Evolutionary conservation across 1,140 invertebrate species (phyloP), one percentile per base, ranked within the genome.

Genomic region (Neodiprion fabricii): DNA sequence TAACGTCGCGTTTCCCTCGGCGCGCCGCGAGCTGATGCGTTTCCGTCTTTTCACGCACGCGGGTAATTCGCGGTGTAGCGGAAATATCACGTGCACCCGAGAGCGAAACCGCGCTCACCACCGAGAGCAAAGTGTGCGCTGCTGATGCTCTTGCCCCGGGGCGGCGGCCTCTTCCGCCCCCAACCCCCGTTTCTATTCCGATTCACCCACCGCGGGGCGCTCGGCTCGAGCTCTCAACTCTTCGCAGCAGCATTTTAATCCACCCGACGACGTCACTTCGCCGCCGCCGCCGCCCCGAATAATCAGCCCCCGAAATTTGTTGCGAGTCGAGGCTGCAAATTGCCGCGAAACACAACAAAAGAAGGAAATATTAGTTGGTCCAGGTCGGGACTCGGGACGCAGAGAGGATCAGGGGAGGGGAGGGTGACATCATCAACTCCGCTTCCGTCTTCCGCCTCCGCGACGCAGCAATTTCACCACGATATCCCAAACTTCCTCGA

Each of bases 261-360:
- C 53, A 61, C 53, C 53, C 53, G 53, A 61, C 53, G 53, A 61
- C 53, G 53, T 61, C 53, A 61, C 53, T 61, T 17, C 53, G 53
- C n/a, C 53, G 53, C n/a, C 50, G 1, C 50, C 50, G n/a, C 53
- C 53, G 9, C 53, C 53, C 53, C 53, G 53, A 61, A 61, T 61
- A 61, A 61, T 61, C 53, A 61, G 53, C 53, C 53, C 28, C 53
- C 11, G n/a, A 61, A 61, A 61, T 61, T 61, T 17, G 53, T 14
- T 61, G 53, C 53, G 53, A 61, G 53, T 61, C 11, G 53, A 61
- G 53, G 53, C 53, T 61, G 53, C 11, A 61, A 61, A 61, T 61
- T 61, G 53, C 53, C 53, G 53, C 53, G 53, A 61, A 61, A 61
- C n/a, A 61, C 53, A 61, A 61, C 53, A 61, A 61, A 61, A 61